Base-by-base conservation (phyloP, 2,888 invertebrate species). In the Melieria omissa region DNA sequence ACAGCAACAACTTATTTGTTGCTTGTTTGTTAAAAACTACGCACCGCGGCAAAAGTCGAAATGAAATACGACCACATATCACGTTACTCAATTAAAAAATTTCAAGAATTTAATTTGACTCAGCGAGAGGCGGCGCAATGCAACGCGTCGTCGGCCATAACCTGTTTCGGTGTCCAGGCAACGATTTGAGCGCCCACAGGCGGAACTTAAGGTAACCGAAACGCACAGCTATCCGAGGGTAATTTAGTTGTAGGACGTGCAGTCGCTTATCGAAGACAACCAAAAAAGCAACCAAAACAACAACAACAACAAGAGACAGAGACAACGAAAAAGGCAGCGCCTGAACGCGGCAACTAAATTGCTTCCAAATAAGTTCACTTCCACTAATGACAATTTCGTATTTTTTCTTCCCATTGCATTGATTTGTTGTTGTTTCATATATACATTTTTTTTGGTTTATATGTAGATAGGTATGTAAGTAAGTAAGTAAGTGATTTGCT, bases 91-190 rank as follows among this genome's bases (percentile, higher is more conserved):
- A 69, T 63, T 63, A 55, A 46, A 69, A 14, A 69, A 57, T 69
- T 69, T 69, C 42, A 55, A 69, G 69, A 69, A 69, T 69, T 69
- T 55, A 63, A 45, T 69, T 69, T 69, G 69, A 69, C 69, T 69
- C 69, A 69, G 29, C 29, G 29, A 29, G 29, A 29, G n/a, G n/a
- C n/a, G n/a, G n/a, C 29, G 29, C 29, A 29, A 29, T 29, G 29
- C 29, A 29, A n/a, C n/a, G n/a, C n/a, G n/a, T n/a, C 29, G 29
- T 29, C 29, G 29, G 29, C 29, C 29, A 1, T 29, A 29, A 29
- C 29, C 29, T 29, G 29, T 29, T 29, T 29, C 29, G 29, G 29
- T 29, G 29, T 29, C 29, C 29, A 29, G 29, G 29, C 29, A 29
- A 29, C 29, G 29, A 29, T 2, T 29, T 29, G 29, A 29, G 29